A percentile compares a stretch with the other conserved stretches of the same genome.
phyloP scores from a whole-genome alignment of 1,140 invertebrate species.

The Sminthurides bifidus region DNA sequence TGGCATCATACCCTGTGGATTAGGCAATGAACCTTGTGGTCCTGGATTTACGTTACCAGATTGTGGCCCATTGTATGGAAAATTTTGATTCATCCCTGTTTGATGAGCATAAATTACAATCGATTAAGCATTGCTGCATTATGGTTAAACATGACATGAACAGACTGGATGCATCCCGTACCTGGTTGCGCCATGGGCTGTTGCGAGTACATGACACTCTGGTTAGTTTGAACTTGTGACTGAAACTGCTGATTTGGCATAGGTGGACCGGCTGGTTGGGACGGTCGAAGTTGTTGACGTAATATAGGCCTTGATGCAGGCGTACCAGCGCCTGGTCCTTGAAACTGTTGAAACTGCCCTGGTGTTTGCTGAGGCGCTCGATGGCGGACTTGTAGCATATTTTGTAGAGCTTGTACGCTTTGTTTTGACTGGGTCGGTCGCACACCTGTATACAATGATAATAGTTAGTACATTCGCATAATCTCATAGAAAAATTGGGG shows the following conservation, averaged over 20 bases:
- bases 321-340: constrained; percentile 28
- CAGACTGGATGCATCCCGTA: neutral
- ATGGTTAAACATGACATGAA: neutral
- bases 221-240: constrained; percentile 16
- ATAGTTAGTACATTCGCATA: neutral
- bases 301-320: constrained; percentile 33
- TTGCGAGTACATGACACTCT: constrained; percentile 18
- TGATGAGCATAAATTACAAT: neutral
- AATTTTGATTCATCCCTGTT: constrained; percentile 33
- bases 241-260: neutral
- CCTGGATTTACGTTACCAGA: constrained; percentile 17
- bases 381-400: constrained; percentile 61
- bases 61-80: constrained; percentile 25
- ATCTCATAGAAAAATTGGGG: neutral
- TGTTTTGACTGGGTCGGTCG: constrained; percentile 51
- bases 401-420: constrained; percentile 72
- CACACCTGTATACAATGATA: constrained; percentile 39
- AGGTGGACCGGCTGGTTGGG: constrained; percentile 33
- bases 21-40: constrained; percentile 27
- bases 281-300: constrained; percentile 41
- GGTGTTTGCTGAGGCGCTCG: constrained; percentile 39
- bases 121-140: neutral
- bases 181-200: constrained; percentile 12
- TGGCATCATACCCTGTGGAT: constrained; percentile 29
- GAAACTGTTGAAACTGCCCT: constrained; percentile 33